Conservation (phyloP, 2,797 vertebrate species). For the Austrolebias charrua region DNA sequence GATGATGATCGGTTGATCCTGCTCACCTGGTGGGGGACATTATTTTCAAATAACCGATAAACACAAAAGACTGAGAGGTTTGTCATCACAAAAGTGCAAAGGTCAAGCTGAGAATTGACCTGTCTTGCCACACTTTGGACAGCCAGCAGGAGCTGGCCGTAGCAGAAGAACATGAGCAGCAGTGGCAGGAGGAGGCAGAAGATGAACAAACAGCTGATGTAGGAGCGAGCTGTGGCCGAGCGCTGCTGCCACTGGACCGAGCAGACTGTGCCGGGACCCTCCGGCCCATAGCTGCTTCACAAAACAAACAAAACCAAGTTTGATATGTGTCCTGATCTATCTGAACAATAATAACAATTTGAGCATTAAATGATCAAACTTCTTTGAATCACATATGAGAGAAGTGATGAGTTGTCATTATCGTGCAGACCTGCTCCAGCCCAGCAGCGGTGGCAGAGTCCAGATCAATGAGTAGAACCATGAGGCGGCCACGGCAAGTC, state of each 20-base stretch:
- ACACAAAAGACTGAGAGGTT: neutral
- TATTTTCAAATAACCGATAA: neutral
- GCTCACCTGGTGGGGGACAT: slow-evolving; percentile 24
- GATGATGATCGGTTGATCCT: slow-evolving; percentile 19
- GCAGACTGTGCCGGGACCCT: slow-evolving; percentile 78
- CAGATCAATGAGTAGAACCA: slow-evolving; percentile 79
- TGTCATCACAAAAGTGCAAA: slow-evolving; percentile 11
- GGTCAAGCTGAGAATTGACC: slow-evolving; percentile 29
- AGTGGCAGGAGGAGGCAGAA: slow-evolving; percentile 80
- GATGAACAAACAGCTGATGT: slow-evolving; percentile 78
- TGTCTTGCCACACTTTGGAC: slow-evolving; percentile 27
- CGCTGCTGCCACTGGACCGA: slow-evolving; percentile 79
- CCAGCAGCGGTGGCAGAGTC: slow-evolving; percentile 76
- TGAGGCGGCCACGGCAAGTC: slow-evolving; percentile 66
- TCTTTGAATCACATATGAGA: no score
- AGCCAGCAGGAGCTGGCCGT: slow-evolving; percentile 73
- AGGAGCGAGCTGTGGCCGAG: slow-evolving; percentile 66
- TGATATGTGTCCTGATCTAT: no score
- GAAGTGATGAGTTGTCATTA: neutral
- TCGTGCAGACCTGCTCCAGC: slow-evolving; percentile 78
- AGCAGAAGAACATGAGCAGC: slow-evolving; percentile 76
- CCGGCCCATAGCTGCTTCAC: slow-evolving; percentile 63
- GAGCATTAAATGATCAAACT: no score
- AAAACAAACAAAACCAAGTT: slow-evolving; percentile 7
- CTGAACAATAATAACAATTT: no score